Base-by-base conservation (phyloP, 2,797 vertebrate genomes). In the Protosalanx chinensis region DNA sequence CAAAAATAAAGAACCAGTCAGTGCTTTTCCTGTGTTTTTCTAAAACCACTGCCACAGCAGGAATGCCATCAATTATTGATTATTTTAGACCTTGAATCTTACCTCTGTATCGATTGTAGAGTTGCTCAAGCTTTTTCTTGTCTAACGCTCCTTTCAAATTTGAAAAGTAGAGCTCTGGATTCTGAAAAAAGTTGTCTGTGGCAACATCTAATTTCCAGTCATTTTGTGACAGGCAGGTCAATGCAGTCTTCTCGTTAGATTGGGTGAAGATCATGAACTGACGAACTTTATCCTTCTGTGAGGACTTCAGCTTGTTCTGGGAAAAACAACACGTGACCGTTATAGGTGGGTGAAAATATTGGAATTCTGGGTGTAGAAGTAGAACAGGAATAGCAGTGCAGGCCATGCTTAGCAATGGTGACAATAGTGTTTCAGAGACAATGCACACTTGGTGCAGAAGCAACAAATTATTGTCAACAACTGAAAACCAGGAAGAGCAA, bases 221-320 rank as follows among this genome's bases (percentile, higher is more conserved):
- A 95, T 99, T 98, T 78, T 98, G 97, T 79, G 95, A 95, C 72
- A 99, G 91, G 88, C 96, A 99, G 89, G 93, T 95, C 84, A 98
- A 93, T 37, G 97, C 97, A 64, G 95, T 99, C 92, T 97, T 99
- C 91, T 98, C 97, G 78, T 95, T 98, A 53, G 97, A 96, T 73
- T 99, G 97, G 15, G 97, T 98, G 92, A 99, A 99, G 91, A 98
- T 95, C 94, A 99, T 97, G 88, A 99, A 99, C 93, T 99, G 97
- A 83, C 97, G 96, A 94, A 99, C 96, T 96, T 98, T 98, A 95
- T 99, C 97, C 94, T 98, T 98, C 93, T 99, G 97, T 81, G 95
- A 98, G 88, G 97, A 98, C 94, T 98, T 98, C 96, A 99, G 94
- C 95, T 99, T 99, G 96, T 98, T 98, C 97, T 99, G 88, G 71